A percentile compares a stretch with the other conserved stretches of the same genome.
Conservation (phyloP, 2,797 vertebrate genomes). For the Semaprochilodus insignis region DNA sequence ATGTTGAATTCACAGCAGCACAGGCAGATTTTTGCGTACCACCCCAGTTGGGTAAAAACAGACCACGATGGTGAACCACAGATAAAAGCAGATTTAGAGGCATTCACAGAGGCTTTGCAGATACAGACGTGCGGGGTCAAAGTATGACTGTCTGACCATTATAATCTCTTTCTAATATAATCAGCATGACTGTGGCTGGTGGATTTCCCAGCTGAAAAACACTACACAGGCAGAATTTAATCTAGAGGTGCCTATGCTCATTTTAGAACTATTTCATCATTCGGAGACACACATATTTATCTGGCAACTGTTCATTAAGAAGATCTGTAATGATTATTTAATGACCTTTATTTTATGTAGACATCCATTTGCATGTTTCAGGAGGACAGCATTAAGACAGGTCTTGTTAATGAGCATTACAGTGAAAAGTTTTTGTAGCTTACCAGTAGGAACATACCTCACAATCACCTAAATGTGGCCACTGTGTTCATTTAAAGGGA, state of each 20-base stretch:
- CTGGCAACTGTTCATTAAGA: slow-evolving; percentile 19
- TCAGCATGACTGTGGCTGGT: slow-evolving; percentile 8
- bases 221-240: background rate
- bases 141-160: slow-evolving; percentile 19
- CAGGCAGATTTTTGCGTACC: slow-evolving; percentile 8
- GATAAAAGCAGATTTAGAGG: slow-evolving; percentile 34
- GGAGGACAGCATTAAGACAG: background rate
- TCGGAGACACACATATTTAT: background rate
- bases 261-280: slow-evolving; percentile 19
- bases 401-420: background rate
- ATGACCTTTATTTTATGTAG: slow-evolving; percentile 4
- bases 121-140: slow-evolving; percentile 5
- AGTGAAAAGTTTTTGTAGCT: background rate
- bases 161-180: slow-evolving; percentile 37
- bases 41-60: background rate
- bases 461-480: background rate
- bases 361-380: background rate
- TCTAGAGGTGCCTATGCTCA: background rate
- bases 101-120: slow-evolving; percentile 35
- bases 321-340: background rate
- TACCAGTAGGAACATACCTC: background rate
- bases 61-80: slow-evolving; percentile 29
- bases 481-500: background rate
- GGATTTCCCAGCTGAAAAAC: slow-evolving; percentile 8
- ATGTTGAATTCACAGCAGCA: background rate